Evolutionary conservation across 2,797 vertebrate species (phyloP).

Genomic region (Rhinogobio ventralis): DNA sequence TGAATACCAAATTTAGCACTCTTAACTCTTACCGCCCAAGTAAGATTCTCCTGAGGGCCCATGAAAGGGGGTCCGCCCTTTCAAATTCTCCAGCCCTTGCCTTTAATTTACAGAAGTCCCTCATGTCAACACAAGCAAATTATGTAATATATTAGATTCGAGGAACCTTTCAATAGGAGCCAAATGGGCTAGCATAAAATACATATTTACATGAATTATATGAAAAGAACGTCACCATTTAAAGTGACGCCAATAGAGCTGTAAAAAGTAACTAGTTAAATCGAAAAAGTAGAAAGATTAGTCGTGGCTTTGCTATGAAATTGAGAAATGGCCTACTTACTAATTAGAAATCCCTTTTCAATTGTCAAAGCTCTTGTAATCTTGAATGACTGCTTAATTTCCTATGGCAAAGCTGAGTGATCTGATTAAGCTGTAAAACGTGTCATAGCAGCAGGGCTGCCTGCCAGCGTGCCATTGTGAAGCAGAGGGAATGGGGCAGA

Average conservation of each 20-base stretch:
- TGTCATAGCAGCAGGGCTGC: slow-evolving; percentile 52
- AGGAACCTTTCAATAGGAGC: background rate
- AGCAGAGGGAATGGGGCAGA: slow-evolving; percentile 15
- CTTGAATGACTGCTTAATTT: slow-evolving; percentile 74
- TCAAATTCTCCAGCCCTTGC: background rate
- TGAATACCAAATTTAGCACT: background rate
- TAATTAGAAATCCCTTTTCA: slow-evolving; percentile 79
- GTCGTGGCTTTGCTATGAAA: slow-evolving; percentile 70
- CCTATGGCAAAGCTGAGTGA: slow-evolving; percentile 66
- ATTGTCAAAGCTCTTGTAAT: slow-evolving; percentile 74
- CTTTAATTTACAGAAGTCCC: background rate
- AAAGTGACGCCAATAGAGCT: background rate
- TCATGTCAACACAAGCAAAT: background rate
- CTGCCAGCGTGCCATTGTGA: slow-evolving; percentile 52
- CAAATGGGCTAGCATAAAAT: background rate
- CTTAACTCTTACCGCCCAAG: background rate
- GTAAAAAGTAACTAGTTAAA: slow-evolving; percentile 27
- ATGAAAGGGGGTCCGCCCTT: background rate
- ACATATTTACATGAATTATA: background rate
- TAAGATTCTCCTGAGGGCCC: background rate
- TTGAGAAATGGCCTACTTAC: slow-evolving; percentile 71
- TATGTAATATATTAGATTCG: background rate
- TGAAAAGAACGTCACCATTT: background rate
- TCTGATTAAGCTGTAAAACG: slow-evolving; percentile 58
- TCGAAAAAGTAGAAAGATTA: slow-evolving; percentile 71